phyloP scores from a whole-genome alignment of 2,113 vertebrate species.

The Morone saxatilis region DNA sequence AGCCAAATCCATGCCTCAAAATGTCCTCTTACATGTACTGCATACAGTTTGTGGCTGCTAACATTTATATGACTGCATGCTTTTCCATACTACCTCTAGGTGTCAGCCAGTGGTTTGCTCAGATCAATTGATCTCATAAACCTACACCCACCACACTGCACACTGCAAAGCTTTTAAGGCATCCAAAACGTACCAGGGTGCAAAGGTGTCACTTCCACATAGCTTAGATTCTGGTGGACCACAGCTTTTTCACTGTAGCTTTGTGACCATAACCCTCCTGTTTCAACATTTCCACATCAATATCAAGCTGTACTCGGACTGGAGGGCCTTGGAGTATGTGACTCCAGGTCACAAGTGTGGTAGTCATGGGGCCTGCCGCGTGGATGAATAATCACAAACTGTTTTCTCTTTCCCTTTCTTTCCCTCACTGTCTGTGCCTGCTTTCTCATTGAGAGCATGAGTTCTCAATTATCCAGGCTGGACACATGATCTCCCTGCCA shows the following conservation, averaged over 20 bases:
- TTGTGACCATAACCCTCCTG: background rate
- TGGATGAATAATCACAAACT: conserved; percentile 46
- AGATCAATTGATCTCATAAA: conserved; percentile 1
- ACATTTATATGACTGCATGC: background rate
- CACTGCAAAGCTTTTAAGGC: background rate
- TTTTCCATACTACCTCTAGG: background rate
- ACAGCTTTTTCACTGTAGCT: background rate
- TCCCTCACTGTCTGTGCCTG: background rate
- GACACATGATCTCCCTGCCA: conserved; percentile 62
- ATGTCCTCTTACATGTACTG: background rate
- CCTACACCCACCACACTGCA: background rate
- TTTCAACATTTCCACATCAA: background rate
- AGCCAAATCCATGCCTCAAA: background rate
- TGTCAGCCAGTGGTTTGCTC: background rate
- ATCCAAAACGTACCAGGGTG: background rate
- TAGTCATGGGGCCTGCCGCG: conserved; percentile 64
- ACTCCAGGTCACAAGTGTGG: conserved; percentile 60
- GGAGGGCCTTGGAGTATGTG: background rate
- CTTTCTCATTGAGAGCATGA: conserved; percentile 57
- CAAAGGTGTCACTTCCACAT: background rate
- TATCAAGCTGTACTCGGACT: conserved; percentile 11
- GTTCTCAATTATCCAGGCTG: conserved; percentile 64
- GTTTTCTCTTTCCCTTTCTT: conserved; percentile 30
- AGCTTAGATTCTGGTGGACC: background rate
- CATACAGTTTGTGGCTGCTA: background rate